Percentiles rank a stretch among this genome's conserved stretches.
phyloP scores from a whole-genome alignment of 2,113 vertebrate genomes.

The Eudyptes chrysolophus region DNA sequence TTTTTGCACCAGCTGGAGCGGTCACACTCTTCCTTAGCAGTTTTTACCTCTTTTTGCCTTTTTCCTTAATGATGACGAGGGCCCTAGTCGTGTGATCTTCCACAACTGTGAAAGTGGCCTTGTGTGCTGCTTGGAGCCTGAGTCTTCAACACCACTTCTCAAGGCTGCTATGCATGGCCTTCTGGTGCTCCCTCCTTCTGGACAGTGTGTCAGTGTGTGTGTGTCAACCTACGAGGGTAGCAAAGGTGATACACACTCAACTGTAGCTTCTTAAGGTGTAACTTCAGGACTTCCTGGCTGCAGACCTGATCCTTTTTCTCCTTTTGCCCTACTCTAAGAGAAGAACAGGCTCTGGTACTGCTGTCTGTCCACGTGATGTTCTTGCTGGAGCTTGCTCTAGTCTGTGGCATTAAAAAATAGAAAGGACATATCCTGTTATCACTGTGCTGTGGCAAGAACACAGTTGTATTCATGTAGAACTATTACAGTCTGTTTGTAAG shows the following conservation, averaged over 20 bases:
- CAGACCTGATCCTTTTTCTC: not conserved
- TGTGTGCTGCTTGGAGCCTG: not conserved
- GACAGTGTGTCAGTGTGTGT: not conserved
- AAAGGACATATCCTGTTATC: not conserved
- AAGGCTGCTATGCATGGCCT: not conserved
- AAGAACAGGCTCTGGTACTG: not conserved
- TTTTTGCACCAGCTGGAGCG: not conserved
- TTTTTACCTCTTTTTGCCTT: not conserved
- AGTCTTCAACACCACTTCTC: not conserved
- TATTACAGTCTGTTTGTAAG: constrained; percentile 14
- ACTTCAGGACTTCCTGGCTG: not conserved
- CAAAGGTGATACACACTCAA: not conserved
- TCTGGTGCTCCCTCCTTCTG: not conserved
- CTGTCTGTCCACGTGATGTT: not conserved
- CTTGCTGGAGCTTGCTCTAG: not conserved
- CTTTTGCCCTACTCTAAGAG: not conserved
- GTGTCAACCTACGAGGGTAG: not conserved
- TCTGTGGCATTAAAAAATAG: not conserved
- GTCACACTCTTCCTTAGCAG: not conserved
- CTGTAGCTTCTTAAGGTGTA: not conserved
- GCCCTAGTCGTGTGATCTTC: fast-evolving
- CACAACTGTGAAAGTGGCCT: not conserved
- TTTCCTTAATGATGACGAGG: not conserved
- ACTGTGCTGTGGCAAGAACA: not conserved
- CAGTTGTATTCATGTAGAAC: not conserved